These are phyloP conservation scores for Carduelis carduelis DNA, from an alignment of 2,797 vertebrate species.

Conservation along the genomic window DNA sequence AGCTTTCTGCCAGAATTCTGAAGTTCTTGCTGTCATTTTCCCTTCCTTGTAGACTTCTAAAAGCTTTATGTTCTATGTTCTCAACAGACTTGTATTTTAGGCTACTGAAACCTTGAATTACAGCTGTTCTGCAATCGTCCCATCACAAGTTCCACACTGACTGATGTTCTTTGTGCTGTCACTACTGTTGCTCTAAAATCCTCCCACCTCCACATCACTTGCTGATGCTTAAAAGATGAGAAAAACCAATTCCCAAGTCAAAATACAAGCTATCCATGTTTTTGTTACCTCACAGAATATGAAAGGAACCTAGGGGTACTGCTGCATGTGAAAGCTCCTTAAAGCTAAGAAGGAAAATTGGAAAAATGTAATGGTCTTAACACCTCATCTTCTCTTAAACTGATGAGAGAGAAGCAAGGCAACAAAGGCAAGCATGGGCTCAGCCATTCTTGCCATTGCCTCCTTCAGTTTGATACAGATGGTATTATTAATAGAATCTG, in stretches of 20 bases:
- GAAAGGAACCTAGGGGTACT: background rate
- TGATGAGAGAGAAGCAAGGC: background rate
- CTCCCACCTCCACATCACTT: background rate
- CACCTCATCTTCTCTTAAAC: background rate
- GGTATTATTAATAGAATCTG: background rate
- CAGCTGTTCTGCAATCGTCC: background rate
- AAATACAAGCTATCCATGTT: background rate
- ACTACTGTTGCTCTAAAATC: background rate
- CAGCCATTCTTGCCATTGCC: background rate
- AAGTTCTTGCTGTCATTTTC: background rate
- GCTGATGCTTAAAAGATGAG: background rate
- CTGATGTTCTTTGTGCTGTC: background rate
- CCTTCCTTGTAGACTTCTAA: background rate
- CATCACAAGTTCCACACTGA: background rate
- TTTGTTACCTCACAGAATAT: background rate
- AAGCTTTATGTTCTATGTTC: background rate
- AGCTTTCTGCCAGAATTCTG: background rate
- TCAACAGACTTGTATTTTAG: background rate
- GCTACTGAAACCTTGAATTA: background rate
- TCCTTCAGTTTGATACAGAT: background rate
- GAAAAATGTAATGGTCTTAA: background rate
- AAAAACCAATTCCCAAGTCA: background rate
- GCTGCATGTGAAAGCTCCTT: background rate
- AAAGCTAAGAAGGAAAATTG: background rate
- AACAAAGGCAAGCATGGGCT: background rate